A percentile compares a stretch with the other conserved stretches of the same genome.
phyloP scores from a whole-genome alignment of 1,140 invertebrate genomes.

The Bathynomus jamesi region DNA sequence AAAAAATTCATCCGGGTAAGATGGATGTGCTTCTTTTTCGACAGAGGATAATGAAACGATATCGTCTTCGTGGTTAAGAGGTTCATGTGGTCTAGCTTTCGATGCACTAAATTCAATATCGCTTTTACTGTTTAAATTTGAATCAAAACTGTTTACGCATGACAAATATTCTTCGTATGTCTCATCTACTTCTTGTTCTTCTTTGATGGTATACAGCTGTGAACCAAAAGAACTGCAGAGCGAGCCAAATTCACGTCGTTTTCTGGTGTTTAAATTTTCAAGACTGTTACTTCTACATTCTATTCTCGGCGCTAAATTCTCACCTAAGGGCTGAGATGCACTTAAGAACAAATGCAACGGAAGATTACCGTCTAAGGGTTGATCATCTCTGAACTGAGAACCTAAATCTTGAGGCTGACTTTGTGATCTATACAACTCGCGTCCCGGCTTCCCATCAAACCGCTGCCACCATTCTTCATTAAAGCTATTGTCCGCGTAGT shows the following conservation, averaged over 20 bases:
- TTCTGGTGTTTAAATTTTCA: not conserved
- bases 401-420: not conserved
- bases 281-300: too few relatives aligned
- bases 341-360: not conserved
- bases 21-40: too few relatives aligned
- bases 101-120: too few relatives aligned
- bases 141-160: too few relatives aligned
- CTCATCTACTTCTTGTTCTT: not conserved
- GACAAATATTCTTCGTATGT: too few relatives aligned
- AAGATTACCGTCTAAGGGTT: not conserved
- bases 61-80: too few relatives aligned
- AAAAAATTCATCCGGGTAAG: conserved; percentile 24
- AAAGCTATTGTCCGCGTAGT: not conserved
- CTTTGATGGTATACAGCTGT: not conserved
- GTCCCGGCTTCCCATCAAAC: not conserved
- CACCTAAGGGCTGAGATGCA: not conserved
- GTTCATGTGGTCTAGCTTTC: too few relatives aligned
- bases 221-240: not conserved
- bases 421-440: not conserved
- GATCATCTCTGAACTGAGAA: not conserved
- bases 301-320: not conserved
- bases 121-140: too few relatives aligned
- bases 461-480: not conserved
- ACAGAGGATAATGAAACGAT: too few relatives aligned
- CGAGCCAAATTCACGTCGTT: not conserved